Conservation (phyloP, 2,888 invertebrate species). For the Pterostichus niger region DNA sequence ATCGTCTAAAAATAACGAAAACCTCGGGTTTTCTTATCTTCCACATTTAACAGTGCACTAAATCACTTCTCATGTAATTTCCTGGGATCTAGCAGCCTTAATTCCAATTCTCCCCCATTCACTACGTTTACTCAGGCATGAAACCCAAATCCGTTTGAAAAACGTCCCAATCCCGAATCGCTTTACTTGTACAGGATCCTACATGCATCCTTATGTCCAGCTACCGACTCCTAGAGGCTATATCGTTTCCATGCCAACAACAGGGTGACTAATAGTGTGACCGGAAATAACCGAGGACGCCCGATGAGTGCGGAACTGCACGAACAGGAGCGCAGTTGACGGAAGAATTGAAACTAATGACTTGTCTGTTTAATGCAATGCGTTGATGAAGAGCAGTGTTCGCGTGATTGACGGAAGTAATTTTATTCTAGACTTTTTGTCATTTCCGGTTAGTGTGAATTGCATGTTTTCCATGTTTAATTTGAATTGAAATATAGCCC, state of each 20-base stretch:
- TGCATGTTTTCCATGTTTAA: conserved; percentile 24
- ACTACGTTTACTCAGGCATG: conserved; percentile 32
- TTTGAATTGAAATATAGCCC: background rate
- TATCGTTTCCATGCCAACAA: too few relatives aligned
- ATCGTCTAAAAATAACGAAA: conserved; percentile 11
- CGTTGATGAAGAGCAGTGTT: conserved; percentile 35
- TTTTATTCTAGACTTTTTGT: conserved; percentile 37
- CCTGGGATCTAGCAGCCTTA: conserved; percentile 9
- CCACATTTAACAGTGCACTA: conserved; percentile 15
- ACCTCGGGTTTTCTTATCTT: conserved; percentile 8
- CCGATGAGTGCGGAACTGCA: background rate
- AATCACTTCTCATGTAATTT: conserved; percentile 30
- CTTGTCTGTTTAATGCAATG: conserved; percentile 38
- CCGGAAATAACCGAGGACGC: conserved; percentile 5
- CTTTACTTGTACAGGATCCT: background rate
- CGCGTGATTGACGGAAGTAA: conserved; percentile 21
- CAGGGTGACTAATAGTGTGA: too few relatives aligned
- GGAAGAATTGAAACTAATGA: conserved; percentile 46
- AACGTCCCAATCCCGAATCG: conserved; percentile 24
- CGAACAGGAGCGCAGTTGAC: background rate
- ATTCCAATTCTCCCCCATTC: conserved; percentile 10
- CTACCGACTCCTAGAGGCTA: too few relatives aligned
- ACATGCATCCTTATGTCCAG: background rate
- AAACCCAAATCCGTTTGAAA: conserved; percentile 41
- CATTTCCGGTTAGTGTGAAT: conserved; percentile 24